Base-by-base conservation (phyloP, 2,797 vertebrate species). In the Nyctalus aviator region DNA sequence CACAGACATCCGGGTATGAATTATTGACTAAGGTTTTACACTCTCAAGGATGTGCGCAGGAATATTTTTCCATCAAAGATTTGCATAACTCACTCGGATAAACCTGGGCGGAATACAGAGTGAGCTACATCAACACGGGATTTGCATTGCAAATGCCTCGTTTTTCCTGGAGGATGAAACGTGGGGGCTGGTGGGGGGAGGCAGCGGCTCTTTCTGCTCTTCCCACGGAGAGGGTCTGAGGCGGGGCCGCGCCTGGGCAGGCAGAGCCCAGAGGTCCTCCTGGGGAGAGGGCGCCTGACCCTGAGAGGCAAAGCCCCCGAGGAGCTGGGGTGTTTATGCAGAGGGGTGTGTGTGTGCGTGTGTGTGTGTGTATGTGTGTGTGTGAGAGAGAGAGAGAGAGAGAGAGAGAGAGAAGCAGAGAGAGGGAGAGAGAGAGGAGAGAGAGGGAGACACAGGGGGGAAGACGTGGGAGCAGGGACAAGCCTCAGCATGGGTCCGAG, bases 11-110 rank as follows among this genome's bases (percentile, higher is more conserved):
- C 89, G 73, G 93, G 97, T 97, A 98, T 98, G 98, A 98, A 98
- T 98, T 98, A 98, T 98, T 98, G 98, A 98, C 98, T 98, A 98
- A 97, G 98, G 97, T 98, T 98, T 98, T 98, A 98, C 98, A 98
- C 98, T 98, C 98, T 97, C 97, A 98, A 98, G 98, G 98, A 98
- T 98, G 98, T 98, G 98, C 59, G 82, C 95, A 98, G 98, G 98
- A 98, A 98, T 98, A 98, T 98, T 98, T 97, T 98, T 98, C 98
- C 98, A 98, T 98, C 98, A 97, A 97, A 94, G 98, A 98, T 98
- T 98, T 98, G 98, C 98, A 98, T 98, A 98, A 98, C 98, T 98
- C 98, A 98, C 98, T 98, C 93, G 11, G 95, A 97, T 96, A 97
- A 98, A 98, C 98, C 98, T 98, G 98, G 98, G 97, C 96, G 96